A percentile compares a stretch with the other conserved stretches of the same genome.
phyloP scores from a whole-genome alignment of 2,888 invertebrate genomes.

The Xylophagus ater region DNA sequence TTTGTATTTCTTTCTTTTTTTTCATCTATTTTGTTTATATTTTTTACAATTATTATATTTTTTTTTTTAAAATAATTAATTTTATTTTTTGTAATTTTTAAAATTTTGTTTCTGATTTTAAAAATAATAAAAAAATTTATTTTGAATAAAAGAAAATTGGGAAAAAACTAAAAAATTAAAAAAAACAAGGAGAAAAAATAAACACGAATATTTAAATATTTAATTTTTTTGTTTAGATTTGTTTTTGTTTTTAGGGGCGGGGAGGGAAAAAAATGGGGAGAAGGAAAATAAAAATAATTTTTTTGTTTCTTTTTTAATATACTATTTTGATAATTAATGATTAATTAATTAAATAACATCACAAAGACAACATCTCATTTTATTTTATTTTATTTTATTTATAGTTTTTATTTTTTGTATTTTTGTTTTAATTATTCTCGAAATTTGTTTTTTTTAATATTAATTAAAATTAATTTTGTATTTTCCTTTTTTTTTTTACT shows the following conservation, averaged over 20 bases:
- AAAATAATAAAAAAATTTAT: too few relatives aligned
- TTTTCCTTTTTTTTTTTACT: neutral
- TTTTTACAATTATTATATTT: constrained; percentile 5
- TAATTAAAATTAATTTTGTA: constrained; percentile 1
- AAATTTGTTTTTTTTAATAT: constrained; percentile 8
- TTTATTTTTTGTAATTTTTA: constrained; percentile 9
- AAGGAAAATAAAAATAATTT: too few relatives aligned
- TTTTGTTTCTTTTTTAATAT: too few relatives aligned
- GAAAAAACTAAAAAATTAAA: too few relatives aligned
- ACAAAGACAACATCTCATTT: constrained; percentile 14
- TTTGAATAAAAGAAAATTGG: too few relatives aligned
- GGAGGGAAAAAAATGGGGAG: too few relatives aligned
- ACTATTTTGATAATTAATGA: too few relatives aligned
- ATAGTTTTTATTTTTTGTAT: constrained; percentile 1
- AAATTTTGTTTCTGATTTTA: too few relatives aligned
- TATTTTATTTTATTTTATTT: neutral
- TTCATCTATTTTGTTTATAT: constrained; percentile 3
- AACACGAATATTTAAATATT: constrained; percentile 3
- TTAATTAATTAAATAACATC: constrained; percentile 14
- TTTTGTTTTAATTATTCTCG: constrained; percentile 6
- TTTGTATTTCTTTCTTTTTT: neutral
- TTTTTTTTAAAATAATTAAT: constrained; percentile 1
- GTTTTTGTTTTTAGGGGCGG: too few relatives aligned
- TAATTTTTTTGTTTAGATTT: neutral
- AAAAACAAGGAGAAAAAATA: constrained; percentile 6